phyloP scores from a whole-genome alignment of 2,797 vertebrate species.

The Phalanger gymnotis region DNA sequence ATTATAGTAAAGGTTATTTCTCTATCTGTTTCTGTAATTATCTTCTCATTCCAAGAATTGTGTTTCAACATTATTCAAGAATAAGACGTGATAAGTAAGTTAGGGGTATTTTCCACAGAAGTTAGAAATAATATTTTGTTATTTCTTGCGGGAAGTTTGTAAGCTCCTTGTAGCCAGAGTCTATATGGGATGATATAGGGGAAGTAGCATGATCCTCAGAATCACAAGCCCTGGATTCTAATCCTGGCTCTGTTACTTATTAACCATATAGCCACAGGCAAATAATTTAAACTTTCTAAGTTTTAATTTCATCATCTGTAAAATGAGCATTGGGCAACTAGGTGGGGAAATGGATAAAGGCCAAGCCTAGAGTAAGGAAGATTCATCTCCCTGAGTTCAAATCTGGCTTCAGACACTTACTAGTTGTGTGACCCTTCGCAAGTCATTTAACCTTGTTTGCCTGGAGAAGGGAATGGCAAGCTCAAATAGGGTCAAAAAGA shows the following conservation, averaged over 20 bases:
- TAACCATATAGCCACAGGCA: background rate
- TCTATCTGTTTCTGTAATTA: background rate
- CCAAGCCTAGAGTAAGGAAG: background rate
- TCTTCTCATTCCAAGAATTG: constrained; percentile 42
- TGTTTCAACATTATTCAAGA: constrained; percentile 55
- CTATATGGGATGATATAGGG: background rate
- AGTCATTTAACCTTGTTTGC: background rate
- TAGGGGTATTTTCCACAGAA: constrained; percentile 30
- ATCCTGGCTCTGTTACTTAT: background rate
- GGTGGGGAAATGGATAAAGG: background rate
- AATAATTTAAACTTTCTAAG: background rate
- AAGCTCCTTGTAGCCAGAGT: background rate
- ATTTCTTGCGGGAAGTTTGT: background rate
- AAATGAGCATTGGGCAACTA: background rate
- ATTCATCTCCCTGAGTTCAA: background rate
- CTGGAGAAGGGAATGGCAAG: background rate
- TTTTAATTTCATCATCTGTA: background rate
- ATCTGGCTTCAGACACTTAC: background rate
- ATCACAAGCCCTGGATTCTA: background rate
- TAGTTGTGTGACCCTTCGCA: background rate
- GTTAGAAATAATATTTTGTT: constrained; percentile 30
- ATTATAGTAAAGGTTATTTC: constrained; percentile 45
- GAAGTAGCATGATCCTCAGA: background rate
- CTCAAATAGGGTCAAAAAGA: background rate
- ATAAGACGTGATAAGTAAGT: constrained; percentile 51